Evolutionary conservation across 2,888 invertebrate species (phyloP).

Genomic region (Zygothrica quintamaculata): DNA sequence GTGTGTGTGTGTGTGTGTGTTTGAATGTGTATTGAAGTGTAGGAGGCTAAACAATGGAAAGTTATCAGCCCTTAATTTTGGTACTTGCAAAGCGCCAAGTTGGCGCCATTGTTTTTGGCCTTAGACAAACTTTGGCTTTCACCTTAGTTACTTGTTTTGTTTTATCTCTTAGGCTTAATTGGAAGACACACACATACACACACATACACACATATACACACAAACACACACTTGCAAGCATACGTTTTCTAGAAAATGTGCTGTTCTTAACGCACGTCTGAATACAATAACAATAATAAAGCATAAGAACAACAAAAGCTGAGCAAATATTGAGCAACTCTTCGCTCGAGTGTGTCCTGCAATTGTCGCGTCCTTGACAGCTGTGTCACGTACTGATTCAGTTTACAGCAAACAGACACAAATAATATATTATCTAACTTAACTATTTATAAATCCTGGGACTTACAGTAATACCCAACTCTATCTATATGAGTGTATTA

Average conservation of each 20-base stretch:
- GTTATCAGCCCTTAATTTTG: conserved; percentile 22
- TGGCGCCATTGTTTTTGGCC: conserved; percentile 53
- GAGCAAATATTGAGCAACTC: conserved; percentile 47
- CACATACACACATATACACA: conserved; percentile 18
- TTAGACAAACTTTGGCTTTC: conserved; percentile 60
- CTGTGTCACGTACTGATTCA: conserved; percentile 40
- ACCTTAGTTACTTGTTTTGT: conserved; percentile 66
- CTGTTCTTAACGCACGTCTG: conserved; percentile 59
- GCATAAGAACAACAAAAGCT: conserved; percentile 22
- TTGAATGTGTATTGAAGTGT: conserved; percentile 9
- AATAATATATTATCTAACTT: conserved; percentile 2
- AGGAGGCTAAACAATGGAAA: conserved; percentile 33
- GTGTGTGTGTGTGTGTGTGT: background rate
- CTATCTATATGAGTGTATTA: too few species aligned
- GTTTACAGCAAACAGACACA: conserved; percentile 21
- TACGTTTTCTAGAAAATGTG: conserved; percentile 50
- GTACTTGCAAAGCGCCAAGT: conserved; percentile 19
- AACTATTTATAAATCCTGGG: conserved; percentile 6
- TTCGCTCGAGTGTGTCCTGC: conserved; percentile 23
- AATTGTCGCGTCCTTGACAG: conserved; percentile 17
- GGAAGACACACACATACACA: conserved; percentile 67
- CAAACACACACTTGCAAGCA: conserved; percentile 17
- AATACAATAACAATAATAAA: conserved; percentile 35
- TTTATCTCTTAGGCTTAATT: conserved; percentile 69
- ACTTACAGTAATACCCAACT: background rate